phyloP scores from a whole-genome alignment of 2,888 invertebrate species.

The Pachymerium ferrugineum region DNA sequence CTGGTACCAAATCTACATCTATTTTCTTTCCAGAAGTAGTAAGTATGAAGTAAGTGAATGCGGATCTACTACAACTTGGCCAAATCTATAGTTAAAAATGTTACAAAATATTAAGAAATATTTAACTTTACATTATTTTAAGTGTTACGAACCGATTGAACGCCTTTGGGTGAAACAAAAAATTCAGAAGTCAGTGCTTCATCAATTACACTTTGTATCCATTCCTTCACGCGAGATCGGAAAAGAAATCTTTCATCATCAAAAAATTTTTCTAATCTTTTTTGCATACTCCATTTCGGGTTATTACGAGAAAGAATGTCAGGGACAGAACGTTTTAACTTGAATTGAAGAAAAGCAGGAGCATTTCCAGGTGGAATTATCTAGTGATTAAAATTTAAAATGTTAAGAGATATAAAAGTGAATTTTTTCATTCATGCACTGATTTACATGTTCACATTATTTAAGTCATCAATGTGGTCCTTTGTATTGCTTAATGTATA shows the following conservation, averaged over 20 bases:
- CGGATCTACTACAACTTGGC: neutral
- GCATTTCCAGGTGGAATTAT: neutral
- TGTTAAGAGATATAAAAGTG: neutral
- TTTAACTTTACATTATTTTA: neutral
- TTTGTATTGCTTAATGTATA: too few species aligned
- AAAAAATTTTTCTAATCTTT: neutral
- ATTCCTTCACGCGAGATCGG: neutral
- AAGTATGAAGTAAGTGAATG: neutral
- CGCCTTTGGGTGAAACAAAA: neutral
- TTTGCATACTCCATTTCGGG: neutral
- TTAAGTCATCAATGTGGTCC: too few species aligned
- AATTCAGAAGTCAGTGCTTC: neutral
- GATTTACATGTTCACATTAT: too few species aligned
- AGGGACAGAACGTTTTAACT: neutral
- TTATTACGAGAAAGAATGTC: neutral
- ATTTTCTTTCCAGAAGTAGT: neutral
- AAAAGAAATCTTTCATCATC: neutral
- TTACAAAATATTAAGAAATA: too few species aligned
- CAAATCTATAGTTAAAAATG: neutral
- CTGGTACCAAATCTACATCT: constrained; percentile 36
- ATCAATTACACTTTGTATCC: neutral
- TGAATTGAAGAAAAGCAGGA: neutral
- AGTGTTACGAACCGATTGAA: neutral
- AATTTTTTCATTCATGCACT: too few species aligned
- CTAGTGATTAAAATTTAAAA: neutral